These are phyloP conservation scores for Istiophorus platypterus DNA, from an alignment of 2,113 vertebrate species.

Conservation along the genomic window DNA sequence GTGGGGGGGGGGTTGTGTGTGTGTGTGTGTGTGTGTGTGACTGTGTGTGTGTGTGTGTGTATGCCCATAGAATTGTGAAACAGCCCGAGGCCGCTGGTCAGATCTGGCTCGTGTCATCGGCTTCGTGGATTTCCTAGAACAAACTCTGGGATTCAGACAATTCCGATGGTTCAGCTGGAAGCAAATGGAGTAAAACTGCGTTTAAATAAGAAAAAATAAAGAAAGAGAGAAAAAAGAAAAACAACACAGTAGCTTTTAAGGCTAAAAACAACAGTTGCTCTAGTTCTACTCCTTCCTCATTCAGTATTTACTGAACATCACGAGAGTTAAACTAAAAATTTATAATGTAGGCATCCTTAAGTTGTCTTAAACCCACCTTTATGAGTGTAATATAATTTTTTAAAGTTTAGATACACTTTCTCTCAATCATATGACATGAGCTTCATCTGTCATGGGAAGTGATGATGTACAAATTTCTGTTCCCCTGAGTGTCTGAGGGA, in stretches of 20 bases:
- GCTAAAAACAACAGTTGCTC: background rate
- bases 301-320: background rate
- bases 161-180: background rate
- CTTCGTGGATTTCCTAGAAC: conserved; percentile 42
- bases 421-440: too few relatives aligned
- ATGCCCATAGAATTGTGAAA: conserved; percentile 46
- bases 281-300: background rate
- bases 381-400: background rate
- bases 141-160: conserved; percentile 18
- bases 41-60: background rate
- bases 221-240: background rate
- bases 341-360: background rate
- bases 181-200: background rate
- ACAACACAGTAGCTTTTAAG: background rate
- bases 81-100: conserved; percentile 30
- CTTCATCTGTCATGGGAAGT: too few relatives aligned
- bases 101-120: background rate
- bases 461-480: too few relatives aligned
- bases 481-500: too few relatives aligned
- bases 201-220: conserved; percentile 1
- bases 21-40: conserved; percentile 1
- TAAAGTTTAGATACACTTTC: background rate
- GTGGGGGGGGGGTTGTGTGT: background rate
- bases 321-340: background rate
- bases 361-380: background rate